phyloP scores from a whole-genome alignment of 2,888 invertebrate species.

The Metalampra italica region DNA sequence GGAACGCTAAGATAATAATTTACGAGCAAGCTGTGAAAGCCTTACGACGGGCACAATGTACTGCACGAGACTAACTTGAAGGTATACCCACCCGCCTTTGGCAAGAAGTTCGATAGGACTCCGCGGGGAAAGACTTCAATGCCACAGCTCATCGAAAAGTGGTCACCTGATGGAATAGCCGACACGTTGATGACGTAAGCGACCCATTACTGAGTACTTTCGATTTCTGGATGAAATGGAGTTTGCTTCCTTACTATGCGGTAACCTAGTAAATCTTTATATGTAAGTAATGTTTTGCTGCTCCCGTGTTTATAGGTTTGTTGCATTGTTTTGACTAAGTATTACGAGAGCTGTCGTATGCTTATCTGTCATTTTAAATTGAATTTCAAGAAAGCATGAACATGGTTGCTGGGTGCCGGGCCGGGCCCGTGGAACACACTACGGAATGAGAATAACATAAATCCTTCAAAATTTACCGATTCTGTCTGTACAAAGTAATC shows the following conservation, averaged over 20 bases:
- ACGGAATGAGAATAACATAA: too few relatives aligned
- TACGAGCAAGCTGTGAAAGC: not conserved
- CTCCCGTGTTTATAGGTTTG: too few relatives aligned
- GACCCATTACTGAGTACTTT: slow-evolving; percentile 47
- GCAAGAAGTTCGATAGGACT: not conserved
- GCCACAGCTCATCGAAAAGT: not conserved
- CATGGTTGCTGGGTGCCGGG: too few relatives aligned
- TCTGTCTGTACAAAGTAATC: too few relatives aligned
- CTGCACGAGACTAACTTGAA: not conserved
- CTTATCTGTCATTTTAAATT: too few relatives aligned
- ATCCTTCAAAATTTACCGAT: too few relatives aligned
- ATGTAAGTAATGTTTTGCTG: not conserved
- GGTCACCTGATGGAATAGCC: not conserved
- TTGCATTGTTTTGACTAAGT: too few relatives aligned
- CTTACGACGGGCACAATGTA: not conserved
- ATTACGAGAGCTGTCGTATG: too few relatives aligned
- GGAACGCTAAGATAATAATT: not conserved
- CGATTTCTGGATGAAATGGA: slow-evolving; percentile 63
- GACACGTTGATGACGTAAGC: slow-evolving; percentile 37
- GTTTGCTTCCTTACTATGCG: slow-evolving; percentile 30
- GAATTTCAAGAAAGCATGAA: too few relatives aligned
- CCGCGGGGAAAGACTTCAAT: not conserved
- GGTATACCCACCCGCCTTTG: not conserved
- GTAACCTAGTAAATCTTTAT: not conserved
- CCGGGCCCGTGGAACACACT: too few relatives aligned